Conservation (phyloP, 2,113 vertebrate species). For the Psammodynastes pulverulentus region DNA sequence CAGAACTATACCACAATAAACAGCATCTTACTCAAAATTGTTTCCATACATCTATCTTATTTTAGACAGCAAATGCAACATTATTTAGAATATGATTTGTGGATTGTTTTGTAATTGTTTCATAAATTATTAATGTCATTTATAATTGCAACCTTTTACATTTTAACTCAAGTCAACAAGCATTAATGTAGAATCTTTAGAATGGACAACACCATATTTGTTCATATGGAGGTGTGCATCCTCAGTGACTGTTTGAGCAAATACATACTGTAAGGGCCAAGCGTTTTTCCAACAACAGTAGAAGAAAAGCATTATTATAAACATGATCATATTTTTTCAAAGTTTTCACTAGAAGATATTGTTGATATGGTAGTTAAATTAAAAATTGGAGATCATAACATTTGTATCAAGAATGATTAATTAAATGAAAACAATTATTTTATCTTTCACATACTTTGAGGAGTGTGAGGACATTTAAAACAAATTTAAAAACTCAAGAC, state of each 20-base stretch:
- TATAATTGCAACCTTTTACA: constrained; percentile 54
- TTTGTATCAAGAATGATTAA: not conserved
- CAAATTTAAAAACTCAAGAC: not conserved
- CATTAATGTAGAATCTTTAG: constrained; percentile 37
- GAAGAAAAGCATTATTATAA: not conserved
- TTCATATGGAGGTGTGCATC: not conserved
- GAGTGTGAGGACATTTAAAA: not conserved
- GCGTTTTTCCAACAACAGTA: not conserved
- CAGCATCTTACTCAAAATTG: constrained; percentile 59
- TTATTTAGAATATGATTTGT: constrained; percentile 64
- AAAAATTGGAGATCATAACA: not conserved
- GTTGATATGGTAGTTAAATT: not conserved
- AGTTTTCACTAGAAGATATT: not conserved
- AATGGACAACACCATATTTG: not conserved
- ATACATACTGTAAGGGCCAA: not conserved
- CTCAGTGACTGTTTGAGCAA: constrained; percentile 12
- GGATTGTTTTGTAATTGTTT: constrained; percentile 60
- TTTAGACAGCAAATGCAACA: constrained; percentile 67
- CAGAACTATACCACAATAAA: constrained; percentile 57
- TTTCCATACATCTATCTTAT: constrained; percentile 61
- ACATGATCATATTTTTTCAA: not conserved
- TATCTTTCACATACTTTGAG: not conserved
- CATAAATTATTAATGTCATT: constrained; percentile 68
- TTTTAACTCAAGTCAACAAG: constrained; percentile 56
- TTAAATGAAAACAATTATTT: not conserved